Conservation (phyloP, 2,113 vertebrate genomes). For the Gymnorhina tibicen region DNA sequence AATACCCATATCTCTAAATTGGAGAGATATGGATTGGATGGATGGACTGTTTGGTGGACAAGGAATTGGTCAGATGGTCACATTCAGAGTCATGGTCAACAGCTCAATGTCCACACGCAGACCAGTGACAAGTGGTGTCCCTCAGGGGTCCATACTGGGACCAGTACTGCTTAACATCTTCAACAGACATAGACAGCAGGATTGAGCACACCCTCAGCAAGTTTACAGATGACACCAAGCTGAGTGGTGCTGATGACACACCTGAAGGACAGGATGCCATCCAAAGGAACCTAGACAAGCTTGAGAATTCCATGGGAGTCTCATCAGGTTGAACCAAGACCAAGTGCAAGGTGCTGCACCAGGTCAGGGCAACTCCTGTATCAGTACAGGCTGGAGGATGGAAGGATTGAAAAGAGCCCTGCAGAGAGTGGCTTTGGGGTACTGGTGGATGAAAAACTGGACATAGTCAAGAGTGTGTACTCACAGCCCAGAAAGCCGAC, state of each 20-base stretch:
- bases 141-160: background rate
- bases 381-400: background rate
- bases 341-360: background rate
- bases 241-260: background rate
- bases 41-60: too few relatives aligned
- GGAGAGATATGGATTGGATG: background rate
- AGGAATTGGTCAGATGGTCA: background rate
- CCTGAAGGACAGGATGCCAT: background rate
- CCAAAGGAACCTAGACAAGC: background rate
- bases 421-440: background rate
- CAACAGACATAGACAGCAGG: background rate
- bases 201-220: background rate
- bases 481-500: background rate
- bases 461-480: background rate
- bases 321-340: background rate
- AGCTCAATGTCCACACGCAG: background rate
- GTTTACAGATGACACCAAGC: background rate
- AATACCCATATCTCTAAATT: accelerated
- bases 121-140: background rate
- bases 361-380: background rate
- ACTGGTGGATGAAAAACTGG: background rate
- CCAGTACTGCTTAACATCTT: background rate
- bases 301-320: background rate
- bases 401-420: background rate
- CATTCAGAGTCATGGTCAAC: background rate